These are phyloP conservation scores for Oncorhynchus gorbuscha DNA, from an alignment of 2,113 vertebrate genomes.

Conservation along the genomic window DNA sequence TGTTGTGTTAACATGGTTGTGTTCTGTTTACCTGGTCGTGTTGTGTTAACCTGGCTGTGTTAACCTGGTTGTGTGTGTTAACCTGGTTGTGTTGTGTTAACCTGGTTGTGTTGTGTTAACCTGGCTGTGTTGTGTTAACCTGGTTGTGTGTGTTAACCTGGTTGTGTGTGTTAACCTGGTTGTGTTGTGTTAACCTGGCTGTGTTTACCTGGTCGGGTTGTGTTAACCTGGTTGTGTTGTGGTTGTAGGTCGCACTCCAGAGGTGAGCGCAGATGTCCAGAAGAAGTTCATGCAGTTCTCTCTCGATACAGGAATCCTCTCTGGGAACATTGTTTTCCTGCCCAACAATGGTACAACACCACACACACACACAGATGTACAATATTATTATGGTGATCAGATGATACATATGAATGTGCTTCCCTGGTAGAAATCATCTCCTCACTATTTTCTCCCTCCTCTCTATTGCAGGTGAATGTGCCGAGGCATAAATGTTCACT, in stretches of 20 bases:
- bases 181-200: not conserved
- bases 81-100: not conserved
- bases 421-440: too few species aligned
- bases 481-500: too few species aligned
- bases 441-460: too few species aligned
- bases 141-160: too few species aligned
- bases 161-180: not conserved
- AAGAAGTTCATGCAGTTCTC: slow-evolving; percentile 73
- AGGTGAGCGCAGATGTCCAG: slow-evolving; percentile 51
- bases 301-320: slow-evolving; percentile 63
- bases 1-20: too few species aligned
- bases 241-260: slow-evolving; percentile 72
- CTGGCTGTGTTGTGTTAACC: not conserved
- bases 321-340: slow-evolving; percentile 72
- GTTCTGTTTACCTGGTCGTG: too few species aligned
- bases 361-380: too few species aligned
- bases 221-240: not conserved
- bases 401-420: too few species aligned
- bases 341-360: slow-evolving; percentile 67
- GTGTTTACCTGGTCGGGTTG: not conserved
- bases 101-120: too few species aligned
- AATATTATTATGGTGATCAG: too few species aligned
- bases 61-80: not conserved
- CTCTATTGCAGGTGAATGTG: too few species aligned
- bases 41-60: not conserved